These are phyloP conservation scores for Eupithecia vulgata DNA, from an alignment of 2,888 invertebrate species.

Conservation along the genomic window DNA sequence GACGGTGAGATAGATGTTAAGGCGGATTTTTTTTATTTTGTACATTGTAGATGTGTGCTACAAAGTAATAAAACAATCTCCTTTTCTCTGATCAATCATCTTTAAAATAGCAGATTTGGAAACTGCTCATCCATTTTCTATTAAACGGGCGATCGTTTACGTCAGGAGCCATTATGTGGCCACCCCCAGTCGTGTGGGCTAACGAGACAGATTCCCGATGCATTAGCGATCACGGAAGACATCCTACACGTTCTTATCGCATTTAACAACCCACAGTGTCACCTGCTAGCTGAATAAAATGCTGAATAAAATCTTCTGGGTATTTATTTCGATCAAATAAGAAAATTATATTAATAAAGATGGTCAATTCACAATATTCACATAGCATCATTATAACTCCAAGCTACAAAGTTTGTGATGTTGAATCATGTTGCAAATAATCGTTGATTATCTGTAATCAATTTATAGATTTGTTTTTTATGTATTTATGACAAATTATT, in stretches of 20 bases:
- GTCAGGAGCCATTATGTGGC: background rate
- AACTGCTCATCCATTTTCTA: background rate
- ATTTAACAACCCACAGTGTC: background rate
- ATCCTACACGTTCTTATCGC: conserved; percentile 5
- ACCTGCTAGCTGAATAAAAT: too few species aligned
- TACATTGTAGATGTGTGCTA: background rate
- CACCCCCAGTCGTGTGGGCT: background rate
- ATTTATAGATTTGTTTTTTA: background rate
- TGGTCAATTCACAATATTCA: too few species aligned
- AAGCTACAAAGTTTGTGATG: too few species aligned
- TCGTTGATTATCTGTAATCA: background rate
- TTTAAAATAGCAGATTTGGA: background rate
- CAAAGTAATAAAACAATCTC: background rate
- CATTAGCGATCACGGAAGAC: conserved; percentile 7
- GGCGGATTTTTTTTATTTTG: too few species aligned
- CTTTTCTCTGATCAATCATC: too few species aligned
- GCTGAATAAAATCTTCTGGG: background rate
- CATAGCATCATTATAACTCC: too few species aligned
- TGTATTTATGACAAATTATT: too few species aligned
- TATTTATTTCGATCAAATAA: background rate
- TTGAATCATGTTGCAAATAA: background rate
- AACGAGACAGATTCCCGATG: conserved; percentile 7
- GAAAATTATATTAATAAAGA: too few species aligned
- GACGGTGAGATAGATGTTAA: too few species aligned
- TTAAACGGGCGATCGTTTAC: background rate